Conservation (phyloP, 2,888 invertebrate species). For the Tortricodes alternella region DNA sequence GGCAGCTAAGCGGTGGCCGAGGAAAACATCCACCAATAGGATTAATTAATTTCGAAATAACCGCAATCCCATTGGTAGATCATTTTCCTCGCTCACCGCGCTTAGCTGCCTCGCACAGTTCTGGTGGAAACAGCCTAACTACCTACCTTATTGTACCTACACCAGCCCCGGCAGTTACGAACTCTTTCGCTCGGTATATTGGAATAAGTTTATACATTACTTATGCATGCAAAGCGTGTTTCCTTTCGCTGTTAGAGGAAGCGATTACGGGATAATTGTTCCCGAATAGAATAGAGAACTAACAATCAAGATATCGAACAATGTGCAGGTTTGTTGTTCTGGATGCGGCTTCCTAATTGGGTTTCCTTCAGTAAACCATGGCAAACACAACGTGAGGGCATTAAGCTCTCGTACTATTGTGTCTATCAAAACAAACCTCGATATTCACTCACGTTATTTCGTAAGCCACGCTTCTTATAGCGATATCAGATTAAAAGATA, state of each 20-base stretch:
- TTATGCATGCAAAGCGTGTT: neutral
- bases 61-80: too few relatives aligned
- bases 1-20: constrained; percentile 33
- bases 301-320: constrained; percentile 6
- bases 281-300: constrained; percentile 1
- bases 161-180: neutral
- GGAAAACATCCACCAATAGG: too few relatives aligned
- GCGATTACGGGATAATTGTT: constrained; percentile 1
- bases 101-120: too few relatives aligned
- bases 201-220: constrained; percentile 3
- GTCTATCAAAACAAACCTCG: neutral
- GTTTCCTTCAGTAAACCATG: neutral
- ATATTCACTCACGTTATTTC: neutral
- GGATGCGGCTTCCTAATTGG: constrained; percentile 9
- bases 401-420: neutral
- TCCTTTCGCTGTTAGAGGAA: constrained; percentile 6
- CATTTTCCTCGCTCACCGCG: too few relatives aligned
- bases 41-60: too few relatives aligned
- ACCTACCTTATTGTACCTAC: too few relatives aligned
- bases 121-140: too few relatives aligned
- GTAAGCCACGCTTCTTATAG: neutral
- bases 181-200: constrained; percentile 9
- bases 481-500: neutral
- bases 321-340: constrained; percentile 4
- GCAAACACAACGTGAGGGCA: neutral